phyloP scores from a whole-genome alignment of 2,797 vertebrate species.

The Simalia tracyae region DNA sequence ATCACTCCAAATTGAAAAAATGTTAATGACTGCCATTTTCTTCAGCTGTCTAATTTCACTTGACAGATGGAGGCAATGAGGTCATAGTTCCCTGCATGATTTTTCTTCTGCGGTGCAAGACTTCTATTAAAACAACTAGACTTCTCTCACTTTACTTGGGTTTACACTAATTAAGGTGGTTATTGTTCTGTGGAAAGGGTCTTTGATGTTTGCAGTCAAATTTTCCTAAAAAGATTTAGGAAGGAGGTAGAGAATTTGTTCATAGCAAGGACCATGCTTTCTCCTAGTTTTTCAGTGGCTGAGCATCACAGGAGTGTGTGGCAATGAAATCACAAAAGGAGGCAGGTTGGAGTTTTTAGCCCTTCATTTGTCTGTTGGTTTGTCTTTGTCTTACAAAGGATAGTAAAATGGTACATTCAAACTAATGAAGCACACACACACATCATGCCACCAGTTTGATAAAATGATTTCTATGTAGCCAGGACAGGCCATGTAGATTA shows the following conservation, averaged over 20 bases:
- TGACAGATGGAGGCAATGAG: not conserved
- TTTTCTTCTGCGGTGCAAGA: not conserved
- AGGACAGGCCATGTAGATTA: not conserved
- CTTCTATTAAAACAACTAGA: not conserved
- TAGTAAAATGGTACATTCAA: not conserved
- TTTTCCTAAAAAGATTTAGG: not conserved
- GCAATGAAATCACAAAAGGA: not conserved
- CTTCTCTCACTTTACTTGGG: not conserved
- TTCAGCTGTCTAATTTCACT: not conserved
- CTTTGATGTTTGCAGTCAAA: not conserved
- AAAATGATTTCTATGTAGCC: not conserved
- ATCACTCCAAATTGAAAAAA: not conserved
- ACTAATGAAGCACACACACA: not conserved
- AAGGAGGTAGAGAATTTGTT: not conserved
- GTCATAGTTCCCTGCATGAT: not conserved
- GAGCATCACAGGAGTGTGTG: not conserved
- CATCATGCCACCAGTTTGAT: not conserved
- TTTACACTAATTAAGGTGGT: not conserved
- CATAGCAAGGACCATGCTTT: not conserved
- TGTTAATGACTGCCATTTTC: not conserved
- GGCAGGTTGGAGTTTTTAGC: not conserved
- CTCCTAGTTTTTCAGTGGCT: not conserved
- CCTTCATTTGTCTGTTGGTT: not conserved
- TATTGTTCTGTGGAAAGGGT: not conserved
- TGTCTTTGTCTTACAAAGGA: no score